Evolutionary conservation across 2,113 vertebrate species (phyloP), one percentile per base, ranked within the genome.

Genomic region (Oreotragus oreotragus): DNA sequence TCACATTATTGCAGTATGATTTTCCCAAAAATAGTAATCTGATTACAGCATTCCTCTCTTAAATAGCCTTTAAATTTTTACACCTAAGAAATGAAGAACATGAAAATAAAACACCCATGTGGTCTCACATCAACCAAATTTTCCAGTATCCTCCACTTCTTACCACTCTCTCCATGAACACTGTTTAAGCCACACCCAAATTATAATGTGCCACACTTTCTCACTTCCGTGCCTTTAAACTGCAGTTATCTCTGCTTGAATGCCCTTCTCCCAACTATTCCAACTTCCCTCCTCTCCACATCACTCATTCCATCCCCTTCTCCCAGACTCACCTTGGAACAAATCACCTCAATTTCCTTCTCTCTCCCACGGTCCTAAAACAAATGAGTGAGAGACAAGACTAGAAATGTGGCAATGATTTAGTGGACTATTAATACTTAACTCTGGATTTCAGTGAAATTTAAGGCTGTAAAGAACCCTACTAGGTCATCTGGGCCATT

Each of bases 401-500:
- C 83, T 96, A 39, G 57, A 95, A 91, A 58, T 7, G 88, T 27
- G 53, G 39, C 83, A 85, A 30, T 96, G 97, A 98, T 98, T 97
- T 98, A 98, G 51, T 66, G 70, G 83, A 91, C 96, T 96, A 89
- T 96, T 97, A 97, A 98, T 97, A 96, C 94, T 95, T 96, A 96
- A 94, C 92, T 96, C 90, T 84, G 92, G 92, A 94, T 95, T 97
- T 89, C 94, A 88, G 92, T 33, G 83, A 94, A 96, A 98, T 98
- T 98, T 98, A 98, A 90, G 77, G 53, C 79, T 86, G 64, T 17
- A 23, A 96, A 94, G 86, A 83, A 86, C 86, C 66, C 77, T 88
- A 21, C 12, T 58, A 64, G 95, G 98, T 96, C 97, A 96, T 73
- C 4, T 21, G n/a, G n/a, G 79, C 55, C 45, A 70, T 97, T 97